Evolutionary conservation across 2,888 invertebrate genomes (phyloP).

Genomic region (Venustoraphidia nigricollis): DNA sequence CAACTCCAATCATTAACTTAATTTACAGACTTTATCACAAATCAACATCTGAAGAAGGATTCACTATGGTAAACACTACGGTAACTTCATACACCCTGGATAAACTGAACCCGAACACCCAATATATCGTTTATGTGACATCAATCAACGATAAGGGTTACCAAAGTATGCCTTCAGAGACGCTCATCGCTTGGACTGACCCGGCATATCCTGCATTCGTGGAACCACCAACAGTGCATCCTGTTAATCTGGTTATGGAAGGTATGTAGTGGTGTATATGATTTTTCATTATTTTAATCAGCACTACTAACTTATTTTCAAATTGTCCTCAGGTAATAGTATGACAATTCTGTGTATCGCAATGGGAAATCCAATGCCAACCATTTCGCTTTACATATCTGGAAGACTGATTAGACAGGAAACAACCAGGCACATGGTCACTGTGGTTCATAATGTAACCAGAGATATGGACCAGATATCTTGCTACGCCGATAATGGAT

Average conservation of each 20-base stretch:
- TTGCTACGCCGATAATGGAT: constrained; percentile 79
- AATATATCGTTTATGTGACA: constrained; percentile 64
- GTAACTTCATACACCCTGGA: constrained; percentile 57
- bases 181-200: constrained; percentile 73
- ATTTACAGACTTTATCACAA: constrained; percentile 50
- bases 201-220: constrained; percentile 77
- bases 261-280: constrained; percentile 25
- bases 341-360: constrained; percentile 78
- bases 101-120: constrained; percentile 61
- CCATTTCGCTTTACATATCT: constrained; percentile 66
- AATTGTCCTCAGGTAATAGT: constrained; percentile 31
- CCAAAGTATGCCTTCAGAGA: constrained; percentile 64
- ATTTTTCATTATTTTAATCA: too few species aligned
- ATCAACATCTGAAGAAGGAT: constrained; percentile 42
- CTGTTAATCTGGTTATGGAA: constrained; percentile 67
- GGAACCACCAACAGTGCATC: constrained; percentile 73
- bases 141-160: constrained; percentile 48
- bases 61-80: constrained; percentile 44
- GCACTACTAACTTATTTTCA: too few species aligned
- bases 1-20: not conserved
- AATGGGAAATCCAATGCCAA: constrained; percentile 73
- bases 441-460: constrained; percentile 71
- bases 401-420: constrained; percentile 68
- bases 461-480: constrained; percentile 75
- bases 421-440: constrained; percentile 71